Base-by-base conservation (phyloP, 2,797 vertebrate species). In the Malurus splendens region DNA sequence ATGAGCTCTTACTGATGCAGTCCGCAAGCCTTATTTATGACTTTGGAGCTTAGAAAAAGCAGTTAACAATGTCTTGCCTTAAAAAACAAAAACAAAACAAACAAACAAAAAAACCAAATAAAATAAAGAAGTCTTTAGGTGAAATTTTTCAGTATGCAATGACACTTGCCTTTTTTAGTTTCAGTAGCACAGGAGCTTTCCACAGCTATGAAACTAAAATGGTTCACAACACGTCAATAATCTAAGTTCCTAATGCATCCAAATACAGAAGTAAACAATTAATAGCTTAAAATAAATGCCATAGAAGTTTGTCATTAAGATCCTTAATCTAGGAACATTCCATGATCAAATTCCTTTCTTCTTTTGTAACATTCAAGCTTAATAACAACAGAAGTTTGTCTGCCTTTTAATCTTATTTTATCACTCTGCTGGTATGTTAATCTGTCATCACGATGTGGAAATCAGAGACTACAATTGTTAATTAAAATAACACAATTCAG, bases 351-450 rank as follows among this genome's bases (percentile, higher is more conserved):
- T 94, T 86, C 55, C 44, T 73, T 52, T 82, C 80, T 62, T 85
- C 28, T 92, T 82, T 73, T 70, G 52, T 95, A 92, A 80, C 39
- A 66, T 73, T 59, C 22, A 76, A 72, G 32, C 30, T 82, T 92
- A 93, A 91, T 82, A 78, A 94, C 86, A 88, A 23, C 82, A 89
- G 77, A 80, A 67, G 62, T 74, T 82, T 79, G 85, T 84, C 93
- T 95, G 64, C 82, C 68, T 82, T 91, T 90, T 90, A 92, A 95
- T 95, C 81, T 95, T 32, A 77, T 93, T 94, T 95, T 93, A 91
- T 93, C 89, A 89, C 67, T 72, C 66, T 68, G 14, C 30, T 74
- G 82, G 82, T 83, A 93, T 88, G 85, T 41, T 93, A 82, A 84
- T 92, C 89, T 93, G 82, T 93, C 90, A 93, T 86, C 45, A 79